phyloP scores from a whole-genome alignment of 2,888 invertebrate species.

The Megamerina dolium region DNA sequence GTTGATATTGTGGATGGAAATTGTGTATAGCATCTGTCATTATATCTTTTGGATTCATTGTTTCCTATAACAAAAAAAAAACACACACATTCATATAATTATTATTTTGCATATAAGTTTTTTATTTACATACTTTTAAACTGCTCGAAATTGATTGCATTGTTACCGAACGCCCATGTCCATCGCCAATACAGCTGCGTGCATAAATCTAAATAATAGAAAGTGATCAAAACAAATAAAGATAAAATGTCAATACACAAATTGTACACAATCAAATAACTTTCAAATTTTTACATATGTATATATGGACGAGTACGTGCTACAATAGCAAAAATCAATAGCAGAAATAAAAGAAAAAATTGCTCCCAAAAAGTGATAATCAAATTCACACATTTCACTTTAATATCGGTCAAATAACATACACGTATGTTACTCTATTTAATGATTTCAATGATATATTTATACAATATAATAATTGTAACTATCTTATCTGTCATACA shows the following conservation, averaged over 20 bases:
- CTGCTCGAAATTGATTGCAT: constrained; percentile 99
- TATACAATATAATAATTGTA: no score
- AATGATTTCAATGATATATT: no score
- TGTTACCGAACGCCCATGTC: constrained; percentile 86
- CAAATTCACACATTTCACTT: no score
- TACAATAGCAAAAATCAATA: no score
- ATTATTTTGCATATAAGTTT: constrained; percentile 3
- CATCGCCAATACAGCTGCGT: constrained; percentile 73
- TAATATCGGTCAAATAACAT: no score
- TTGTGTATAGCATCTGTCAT: constrained; percentile 99
- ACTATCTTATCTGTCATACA: no score
- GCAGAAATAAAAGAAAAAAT: no score
- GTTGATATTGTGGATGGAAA: constrained; percentile 99
- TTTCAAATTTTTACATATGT: not conserved
- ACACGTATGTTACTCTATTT: no score
- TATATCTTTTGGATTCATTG: constrained; percentile 97
- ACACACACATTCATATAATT: not conserved
- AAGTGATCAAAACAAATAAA: no score
- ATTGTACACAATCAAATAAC: not conserved
- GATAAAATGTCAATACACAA: not conserved
- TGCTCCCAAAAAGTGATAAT: no score
- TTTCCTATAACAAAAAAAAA: constrained; percentile 61
- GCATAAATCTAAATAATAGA: constrained; percentile 67
- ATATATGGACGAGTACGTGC: no score
- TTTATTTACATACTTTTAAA: constrained; percentile 65